Conservation (phyloP, 2,888 invertebrate species). For the Bombyx huttoni region DNA sequence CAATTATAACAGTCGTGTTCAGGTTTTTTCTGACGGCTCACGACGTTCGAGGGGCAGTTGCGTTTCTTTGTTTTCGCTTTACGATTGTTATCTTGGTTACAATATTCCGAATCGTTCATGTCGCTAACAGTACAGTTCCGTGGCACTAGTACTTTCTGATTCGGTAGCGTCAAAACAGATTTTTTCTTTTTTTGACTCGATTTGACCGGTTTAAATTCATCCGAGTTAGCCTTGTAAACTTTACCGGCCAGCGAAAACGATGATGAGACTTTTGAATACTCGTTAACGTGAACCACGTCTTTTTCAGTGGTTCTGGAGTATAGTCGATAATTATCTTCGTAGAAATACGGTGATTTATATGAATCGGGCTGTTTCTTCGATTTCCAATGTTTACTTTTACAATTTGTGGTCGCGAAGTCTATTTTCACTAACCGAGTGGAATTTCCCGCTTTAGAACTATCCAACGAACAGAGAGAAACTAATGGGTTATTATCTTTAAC, state of each 20-base stretch:
- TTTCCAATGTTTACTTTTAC: constrained; percentile 16
- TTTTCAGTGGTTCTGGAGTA: constrained; percentile 38
- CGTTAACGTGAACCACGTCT: constrained; percentile 26
- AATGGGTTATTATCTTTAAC: constrained; percentile 15
- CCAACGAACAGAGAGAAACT: constrained; percentile 15
- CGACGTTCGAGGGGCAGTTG: not conserved
- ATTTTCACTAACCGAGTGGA: constrained; percentile 17
- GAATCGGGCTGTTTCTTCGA: constrained; percentile 15
- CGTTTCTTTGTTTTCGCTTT: constrained; percentile 30
- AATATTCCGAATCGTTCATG: constrained; percentile 52
- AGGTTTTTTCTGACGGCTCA: constrained; percentile 9
- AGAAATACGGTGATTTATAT: constrained; percentile 33
- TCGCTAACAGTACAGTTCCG: constrained; percentile 51
- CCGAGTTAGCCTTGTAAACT: constrained; percentile 53
- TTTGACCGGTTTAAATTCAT: constrained; percentile 34
- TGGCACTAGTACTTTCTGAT: constrained; percentile 26
- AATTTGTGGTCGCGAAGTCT: constrained; percentile 17
- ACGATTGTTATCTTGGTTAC: constrained; percentile 19
- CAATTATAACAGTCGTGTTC: constrained; percentile 38
- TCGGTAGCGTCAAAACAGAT: constrained; percentile 49
- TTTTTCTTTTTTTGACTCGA: constrained; percentile 39
- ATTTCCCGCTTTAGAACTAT: constrained; percentile 15
- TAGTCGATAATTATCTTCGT: constrained; percentile 28
- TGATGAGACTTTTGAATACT: constrained; percentile 25
- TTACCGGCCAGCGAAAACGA: constrained; percentile 41